Evolutionary conservation across 2,797 vertebrate genomes (phyloP).

Genomic region (Glyptemys insculpta): DNA sequence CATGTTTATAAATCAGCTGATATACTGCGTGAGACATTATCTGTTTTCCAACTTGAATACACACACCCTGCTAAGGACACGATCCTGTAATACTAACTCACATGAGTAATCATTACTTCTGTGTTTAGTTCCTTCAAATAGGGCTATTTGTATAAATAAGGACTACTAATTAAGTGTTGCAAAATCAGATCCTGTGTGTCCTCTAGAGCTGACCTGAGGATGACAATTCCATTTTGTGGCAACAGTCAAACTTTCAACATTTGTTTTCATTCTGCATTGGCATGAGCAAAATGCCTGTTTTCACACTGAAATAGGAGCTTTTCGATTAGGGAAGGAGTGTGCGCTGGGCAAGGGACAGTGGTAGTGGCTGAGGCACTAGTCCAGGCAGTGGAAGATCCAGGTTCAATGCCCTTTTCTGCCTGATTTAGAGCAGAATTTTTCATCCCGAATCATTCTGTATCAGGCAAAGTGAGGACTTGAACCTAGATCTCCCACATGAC

Average conservation of each 20-base stretch:
- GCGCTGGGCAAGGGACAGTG: neutral
- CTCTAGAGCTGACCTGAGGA: neutral
- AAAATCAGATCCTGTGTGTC: neutral
- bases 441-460: slow-evolving; percentile 19
- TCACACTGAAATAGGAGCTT: slow-evolving; percentile 34
- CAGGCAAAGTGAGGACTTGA: slow-evolving; percentile 43
- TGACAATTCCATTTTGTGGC: slow-evolving; percentile 35
- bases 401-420: slow-evolving; percentile 62
- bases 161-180: neutral
- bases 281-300: neutral
- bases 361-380: slow-evolving; percentile 50
- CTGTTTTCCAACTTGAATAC: neutral
- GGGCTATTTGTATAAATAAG: neutral
- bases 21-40: neutral
- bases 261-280: neutral
- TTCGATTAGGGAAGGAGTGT: slow-evolving; percentile 7
- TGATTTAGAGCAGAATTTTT: slow-evolving; percentile 65
- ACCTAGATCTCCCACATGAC: slow-evolving; percentile 44
- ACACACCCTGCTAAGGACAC: neutral
- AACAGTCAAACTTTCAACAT: neutral
- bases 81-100: neutral
- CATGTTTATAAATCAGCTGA: neutral
- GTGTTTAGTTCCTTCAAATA: neutral
- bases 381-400: slow-evolving; percentile 42
- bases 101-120: neutral